Evolutionary conservation across 2,797 vertebrate species (phyloP), one percentile per base, ranked within the genome.

Genomic region (Synaphobranchus kaupii): DNA sequence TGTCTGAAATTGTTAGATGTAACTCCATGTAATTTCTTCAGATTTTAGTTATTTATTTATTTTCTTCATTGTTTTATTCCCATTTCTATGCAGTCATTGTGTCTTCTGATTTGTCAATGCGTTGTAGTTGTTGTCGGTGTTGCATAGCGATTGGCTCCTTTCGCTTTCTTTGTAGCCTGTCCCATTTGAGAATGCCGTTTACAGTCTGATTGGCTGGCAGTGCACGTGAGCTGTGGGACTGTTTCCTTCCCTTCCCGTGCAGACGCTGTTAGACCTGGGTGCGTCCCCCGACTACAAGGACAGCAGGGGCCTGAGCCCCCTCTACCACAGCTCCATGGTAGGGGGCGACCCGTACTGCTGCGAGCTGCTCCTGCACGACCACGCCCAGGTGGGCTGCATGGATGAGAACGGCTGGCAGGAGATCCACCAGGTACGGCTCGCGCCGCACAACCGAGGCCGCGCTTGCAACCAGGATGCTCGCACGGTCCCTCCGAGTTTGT

Each of bases 391-490:
- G 81, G 98, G 98, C 89, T 98, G 97, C 89, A 94, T 96, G 0
- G 98, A 99, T 0, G 98, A 99, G 93, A 99, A 99, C 0, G 98
- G 98, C 88, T 99, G 98, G 98, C 98, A 99, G 92, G 98, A 99
- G 94, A 98, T 98, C 89, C 98, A 99, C 92, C 98, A 99, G 98
- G 98, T 98, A 92, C 84, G n/a, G 1, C 22, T 13, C 44, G 2
- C 12, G 13, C 39, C 76, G 6, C 76, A 0, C 73, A 20, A 0
- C 3, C 13, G 34, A 4, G 39, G 31, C 0, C 73, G 2, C 34
- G 17, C 73, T 20, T 20, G 5, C 20, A 6, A 8, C 13, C 73
- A 4, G 52, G 10, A 54, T 7, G 52, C 52, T 54, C 52, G 52
- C 52, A 7, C 52, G 52, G 52, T 12, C 52, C 52, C 52, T 9